Percentiles rank a stretch among this genome's conserved stretches.
Conservation (phyloP, 2,797 vertebrate species). For the Muscicapa striata region DNA sequence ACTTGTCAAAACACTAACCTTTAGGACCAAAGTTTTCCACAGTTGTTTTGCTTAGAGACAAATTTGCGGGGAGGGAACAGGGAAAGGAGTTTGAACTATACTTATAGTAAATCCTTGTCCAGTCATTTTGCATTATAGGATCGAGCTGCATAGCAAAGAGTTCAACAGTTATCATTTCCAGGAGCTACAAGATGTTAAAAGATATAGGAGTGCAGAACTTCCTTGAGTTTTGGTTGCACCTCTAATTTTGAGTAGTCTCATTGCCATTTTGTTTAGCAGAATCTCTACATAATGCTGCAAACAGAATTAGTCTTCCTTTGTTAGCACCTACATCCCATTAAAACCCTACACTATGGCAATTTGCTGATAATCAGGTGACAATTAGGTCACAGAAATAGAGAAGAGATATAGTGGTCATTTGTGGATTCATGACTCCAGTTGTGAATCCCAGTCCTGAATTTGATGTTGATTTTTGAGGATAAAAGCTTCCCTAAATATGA, state of each 20-base stretch:
- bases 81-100: background rate
- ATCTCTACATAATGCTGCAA: background rate
- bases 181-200: background rate
- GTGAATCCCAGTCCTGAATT: background rate
- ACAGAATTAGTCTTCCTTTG: background rate
- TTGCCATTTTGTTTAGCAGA: background rate
- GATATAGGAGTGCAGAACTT: background rate
- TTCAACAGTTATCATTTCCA: background rate
- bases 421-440: background rate
- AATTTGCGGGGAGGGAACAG: background rate
- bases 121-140: background rate
- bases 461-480: background rate
- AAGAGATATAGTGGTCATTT: background rate
- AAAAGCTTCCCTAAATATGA: background rate
- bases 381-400: background rate
- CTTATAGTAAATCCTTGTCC: background rate
- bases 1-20: slow-evolving; percentile 32
- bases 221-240: background rate
- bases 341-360: accelerated
- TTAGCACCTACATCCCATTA: accelerated
- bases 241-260: background rate
- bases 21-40: background rate
- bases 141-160: background rate
- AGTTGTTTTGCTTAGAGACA: background rate
- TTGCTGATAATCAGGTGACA: background rate